Conservation (phyloP, 1,140 invertebrate genomes). For the Mizuhopecten yessoensis region DNA sequence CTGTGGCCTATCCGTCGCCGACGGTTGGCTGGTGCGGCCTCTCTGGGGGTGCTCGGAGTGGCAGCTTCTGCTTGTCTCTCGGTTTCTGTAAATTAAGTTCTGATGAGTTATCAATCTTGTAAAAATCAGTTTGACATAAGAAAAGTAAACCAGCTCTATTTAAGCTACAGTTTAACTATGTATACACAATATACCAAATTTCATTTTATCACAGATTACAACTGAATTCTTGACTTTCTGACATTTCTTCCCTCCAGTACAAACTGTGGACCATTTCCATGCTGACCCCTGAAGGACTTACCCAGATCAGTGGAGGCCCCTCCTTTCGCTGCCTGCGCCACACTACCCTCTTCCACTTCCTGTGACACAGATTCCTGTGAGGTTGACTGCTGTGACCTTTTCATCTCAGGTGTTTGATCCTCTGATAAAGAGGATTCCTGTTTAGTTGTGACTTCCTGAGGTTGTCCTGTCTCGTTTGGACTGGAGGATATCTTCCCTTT, state of each 20-base stretch:
- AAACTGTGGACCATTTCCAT: neutral
- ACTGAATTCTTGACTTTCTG: too few relatives aligned
- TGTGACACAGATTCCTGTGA: constrained; percentile 9
- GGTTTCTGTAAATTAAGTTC: neutral
- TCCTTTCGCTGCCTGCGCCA: neutral
- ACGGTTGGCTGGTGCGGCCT: neutral
- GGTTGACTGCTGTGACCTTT: neutral
- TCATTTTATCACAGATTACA: too few relatives aligned
- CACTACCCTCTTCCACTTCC: neutral
- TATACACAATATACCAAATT: neutral
- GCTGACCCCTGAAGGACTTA: too few relatives aligned
- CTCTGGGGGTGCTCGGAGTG: neutral
- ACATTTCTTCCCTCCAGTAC: neutral
- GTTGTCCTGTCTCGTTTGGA: neutral
- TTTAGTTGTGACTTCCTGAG: neutral
- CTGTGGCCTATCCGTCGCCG: constrained; percentile 69
- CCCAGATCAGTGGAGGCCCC: neutral
- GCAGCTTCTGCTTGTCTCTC: neutral
- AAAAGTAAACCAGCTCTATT: too few relatives aligned
- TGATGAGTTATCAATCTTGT: neutral
- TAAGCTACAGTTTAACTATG: neutral
- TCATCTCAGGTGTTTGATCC: neutral
- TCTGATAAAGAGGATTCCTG: neutral
- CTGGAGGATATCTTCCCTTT: neutral
- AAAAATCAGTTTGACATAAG: neutral